phyloP scores from a whole-genome alignment of 2,113 vertebrate genomes.

The Cricetomys ansorgei region DNA sequence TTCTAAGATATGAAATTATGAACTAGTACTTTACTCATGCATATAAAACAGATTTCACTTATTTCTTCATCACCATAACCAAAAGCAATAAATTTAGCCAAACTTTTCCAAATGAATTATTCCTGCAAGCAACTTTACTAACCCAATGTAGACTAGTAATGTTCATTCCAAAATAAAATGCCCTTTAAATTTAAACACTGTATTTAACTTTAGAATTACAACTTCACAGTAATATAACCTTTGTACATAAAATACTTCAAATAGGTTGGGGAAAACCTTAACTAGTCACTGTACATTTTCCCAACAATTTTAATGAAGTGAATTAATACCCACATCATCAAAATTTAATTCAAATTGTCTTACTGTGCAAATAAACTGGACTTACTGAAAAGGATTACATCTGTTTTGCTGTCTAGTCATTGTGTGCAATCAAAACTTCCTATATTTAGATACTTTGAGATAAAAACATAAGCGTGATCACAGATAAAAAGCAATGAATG shows the following conservation, averaged over 20 bases:
- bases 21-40: conserved; percentile 58
- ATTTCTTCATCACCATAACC: conserved; percentile 39
- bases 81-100: conserved; percentile 51
- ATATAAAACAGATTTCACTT: conserved; percentile 56
- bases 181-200: conserved; percentile 58
- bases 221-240: not conserved
- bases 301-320: conserved; percentile 61
- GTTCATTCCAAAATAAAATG: conserved; percentile 57
- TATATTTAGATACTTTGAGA: conserved; percentile 56
- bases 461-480: conserved; percentile 53
- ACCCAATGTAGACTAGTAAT: not conserved
- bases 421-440: conserved; percentile 37
- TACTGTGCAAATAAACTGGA: not conserved
- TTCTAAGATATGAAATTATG: conserved; percentile 58
- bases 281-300: conserved; percentile 50
- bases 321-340: conserved; percentile 56
- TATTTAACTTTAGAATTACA: conserved; percentile 44
- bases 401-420: conserved; percentile 36
- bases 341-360: conserved; percentile 73
- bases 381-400: conserved; percentile 55
- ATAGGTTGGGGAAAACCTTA: not conserved
- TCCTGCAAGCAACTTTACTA: conserved; percentile 43
- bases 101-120: conserved; percentile 69
- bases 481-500: conserved; percentile 47
- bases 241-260: conserved; percentile 62